A percentile compares a stretch with the other conserved stretches of the same genome.
Conservation (phyloP, 2,888 invertebrate genomes). For the Cephonodes hylas region DNA sequence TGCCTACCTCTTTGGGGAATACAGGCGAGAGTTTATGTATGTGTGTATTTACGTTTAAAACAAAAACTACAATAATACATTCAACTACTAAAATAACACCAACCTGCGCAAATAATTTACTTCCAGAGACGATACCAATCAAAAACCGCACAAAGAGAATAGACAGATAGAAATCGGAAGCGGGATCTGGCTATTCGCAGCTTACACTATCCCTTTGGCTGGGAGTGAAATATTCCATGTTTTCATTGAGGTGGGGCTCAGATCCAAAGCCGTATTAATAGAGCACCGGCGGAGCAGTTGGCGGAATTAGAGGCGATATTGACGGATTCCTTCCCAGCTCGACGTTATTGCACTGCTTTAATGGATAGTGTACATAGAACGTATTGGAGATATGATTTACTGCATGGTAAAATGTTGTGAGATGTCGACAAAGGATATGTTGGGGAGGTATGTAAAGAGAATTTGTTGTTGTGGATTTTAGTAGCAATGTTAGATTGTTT, state of each 20-base stretch:
- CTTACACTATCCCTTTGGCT: neutral
- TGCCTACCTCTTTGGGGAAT: too few relatives aligned
- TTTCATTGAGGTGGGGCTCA: neutral
- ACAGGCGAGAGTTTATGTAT: too few relatives aligned
- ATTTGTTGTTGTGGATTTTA: too few relatives aligned
- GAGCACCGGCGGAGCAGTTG: neutral
- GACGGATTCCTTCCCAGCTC: neutral
- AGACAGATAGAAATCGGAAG: neutral
- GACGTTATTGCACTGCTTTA: conserved; percentile 14
- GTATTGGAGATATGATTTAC: neutral
- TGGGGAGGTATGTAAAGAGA: too few relatives aligned
- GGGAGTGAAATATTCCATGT: neutral
- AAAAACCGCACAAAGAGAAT: too few relatives aligned
- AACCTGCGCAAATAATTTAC: too few relatives aligned
- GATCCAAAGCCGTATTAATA: neutral
- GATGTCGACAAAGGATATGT: too few relatives aligned
- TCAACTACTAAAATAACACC: too few relatives aligned
- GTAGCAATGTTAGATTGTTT: too few relatives aligned
- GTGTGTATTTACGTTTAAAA: too few relatives aligned
- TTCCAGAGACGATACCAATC: too few relatives aligned
- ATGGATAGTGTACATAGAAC: neutral
- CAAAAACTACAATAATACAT: too few relatives aligned
- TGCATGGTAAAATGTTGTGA: neutral
- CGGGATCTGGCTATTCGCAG: neutral
- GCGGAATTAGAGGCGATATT: conserved; percentile 3